Conservation (phyloP, 2,113 vertebrate genomes). For the Xiphophorus maculatus region DNA sequence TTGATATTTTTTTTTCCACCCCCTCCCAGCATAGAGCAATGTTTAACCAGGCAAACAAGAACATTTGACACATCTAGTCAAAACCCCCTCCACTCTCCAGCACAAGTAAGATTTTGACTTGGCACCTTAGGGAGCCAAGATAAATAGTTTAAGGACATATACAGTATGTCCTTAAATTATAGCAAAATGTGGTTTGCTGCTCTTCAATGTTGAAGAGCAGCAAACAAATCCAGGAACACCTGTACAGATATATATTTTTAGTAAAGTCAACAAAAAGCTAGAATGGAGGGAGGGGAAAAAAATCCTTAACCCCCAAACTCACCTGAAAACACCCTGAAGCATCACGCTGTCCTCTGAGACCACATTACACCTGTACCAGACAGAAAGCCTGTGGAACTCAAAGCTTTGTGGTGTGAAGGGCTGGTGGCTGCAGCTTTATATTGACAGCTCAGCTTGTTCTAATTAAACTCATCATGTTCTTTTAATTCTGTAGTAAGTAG, state of each 20-base stretch:
- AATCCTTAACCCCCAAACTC: background rate
- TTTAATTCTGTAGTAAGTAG: background rate
- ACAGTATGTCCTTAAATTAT: too few relatives aligned
- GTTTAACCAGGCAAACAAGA: too few relatives aligned
- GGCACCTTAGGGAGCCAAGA: too few relatives aligned
- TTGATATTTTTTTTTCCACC: too few relatives aligned
- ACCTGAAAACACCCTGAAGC: background rate
- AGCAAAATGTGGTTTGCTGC: too few relatives aligned
- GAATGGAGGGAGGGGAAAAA: too few relatives aligned
- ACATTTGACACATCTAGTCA: too few relatives aligned
- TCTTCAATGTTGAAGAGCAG: background rate
- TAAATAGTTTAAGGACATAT: too few relatives aligned
- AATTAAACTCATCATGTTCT: slow-evolving; percentile 7
- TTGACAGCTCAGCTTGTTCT: background rate
- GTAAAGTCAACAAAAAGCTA: background rate
- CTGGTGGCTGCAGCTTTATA: background rate
- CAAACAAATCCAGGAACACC: slow-evolving; percentile 1
- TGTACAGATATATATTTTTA: background rate
- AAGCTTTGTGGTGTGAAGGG: background rate
- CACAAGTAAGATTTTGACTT: too few relatives aligned
- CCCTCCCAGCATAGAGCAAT: too few relatives aligned
- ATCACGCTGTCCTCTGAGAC: background rate
- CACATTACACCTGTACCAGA: background rate
- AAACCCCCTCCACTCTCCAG: too few relatives aligned
- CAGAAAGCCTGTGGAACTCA: background rate